Evolutionary conservation across 2,113 vertebrate species (phyloP).

Genomic region (Apus apus): DNA sequence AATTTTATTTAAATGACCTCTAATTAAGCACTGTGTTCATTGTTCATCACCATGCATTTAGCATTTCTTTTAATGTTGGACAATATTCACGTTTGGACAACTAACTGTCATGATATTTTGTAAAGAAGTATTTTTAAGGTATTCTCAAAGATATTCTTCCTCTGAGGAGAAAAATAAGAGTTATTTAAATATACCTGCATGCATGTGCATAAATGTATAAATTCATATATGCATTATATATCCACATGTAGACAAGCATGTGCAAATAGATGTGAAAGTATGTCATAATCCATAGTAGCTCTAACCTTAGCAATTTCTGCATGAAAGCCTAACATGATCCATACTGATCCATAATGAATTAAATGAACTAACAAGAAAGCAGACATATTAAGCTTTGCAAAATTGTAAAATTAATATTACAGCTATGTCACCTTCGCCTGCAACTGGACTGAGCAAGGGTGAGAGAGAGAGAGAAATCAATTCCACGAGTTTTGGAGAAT

Average conservation of each 20-base stretch:
- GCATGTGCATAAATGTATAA: neutral
- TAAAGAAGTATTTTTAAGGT: neutral
- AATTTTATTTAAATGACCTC: neutral
- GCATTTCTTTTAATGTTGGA: neutral
- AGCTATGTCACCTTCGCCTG: constrained; percentile 85
- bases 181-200: neutral
- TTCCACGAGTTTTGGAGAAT: constrained; percentile 85
- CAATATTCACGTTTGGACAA: neutral
- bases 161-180: neutral
- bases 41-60: neutral
- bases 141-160: neutral
- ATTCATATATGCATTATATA: neutral
- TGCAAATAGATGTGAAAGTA: neutral
- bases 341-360: constrained; percentile 47
- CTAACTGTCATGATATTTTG: neutral
- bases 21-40: neutral
- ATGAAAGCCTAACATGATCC: constrained; percentile 60
- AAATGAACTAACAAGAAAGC: constrained; percentile 66
- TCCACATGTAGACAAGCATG: neutral
- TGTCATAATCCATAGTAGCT: constrained; percentile 8
- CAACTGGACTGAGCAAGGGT: constrained; percentile 85
- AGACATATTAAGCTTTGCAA: constrained; percentile 75
- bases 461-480: constrained; percentile 84
- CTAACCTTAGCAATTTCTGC: constrained; percentile 39
- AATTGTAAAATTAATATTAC: constrained; percentile 83